Conservation (phyloP, 2,113 vertebrate species). For the Coptodon rendalli region DNA sequence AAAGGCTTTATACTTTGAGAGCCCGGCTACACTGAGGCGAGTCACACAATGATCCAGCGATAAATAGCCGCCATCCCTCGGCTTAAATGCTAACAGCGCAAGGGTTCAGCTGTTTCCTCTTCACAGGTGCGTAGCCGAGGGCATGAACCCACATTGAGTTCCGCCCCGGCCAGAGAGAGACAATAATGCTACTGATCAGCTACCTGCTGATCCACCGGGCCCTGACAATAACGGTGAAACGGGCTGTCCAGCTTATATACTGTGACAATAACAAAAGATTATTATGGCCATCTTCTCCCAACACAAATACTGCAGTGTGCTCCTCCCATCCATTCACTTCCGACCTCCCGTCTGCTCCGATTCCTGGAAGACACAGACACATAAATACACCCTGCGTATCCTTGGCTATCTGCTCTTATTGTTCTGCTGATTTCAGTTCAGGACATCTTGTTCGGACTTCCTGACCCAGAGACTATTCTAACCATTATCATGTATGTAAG, state of each 20-base stretch:
- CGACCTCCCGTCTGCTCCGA: background rate
- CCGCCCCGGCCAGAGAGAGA: rapidly evolving
- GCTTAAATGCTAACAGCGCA: background rate
- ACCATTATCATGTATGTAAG: background rate
- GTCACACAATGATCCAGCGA: background rate
- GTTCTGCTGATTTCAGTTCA: background rate
- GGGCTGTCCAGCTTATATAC: background rate
- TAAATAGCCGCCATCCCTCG: background rate
- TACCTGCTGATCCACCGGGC: background rate
- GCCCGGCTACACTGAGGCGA: background rate
- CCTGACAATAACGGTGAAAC: background rate
- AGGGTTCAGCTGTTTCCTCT: background rate
- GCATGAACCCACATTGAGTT: background rate
- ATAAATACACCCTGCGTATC: background rate
- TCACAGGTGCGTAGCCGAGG: background rate
- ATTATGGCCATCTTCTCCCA: background rate
- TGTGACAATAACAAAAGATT: background rate
- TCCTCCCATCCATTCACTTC: background rate
- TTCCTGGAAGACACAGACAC: background rate
- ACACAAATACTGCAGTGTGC: background rate
- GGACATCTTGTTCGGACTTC: background rate
- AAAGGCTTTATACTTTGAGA: background rate
- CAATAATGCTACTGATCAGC: background rate
- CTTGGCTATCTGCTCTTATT: background rate
- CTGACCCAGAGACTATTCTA: background rate